phyloP scores from a whole-genome alignment of 2,888 invertebrate species.

The Aquatica leii region DNA sequence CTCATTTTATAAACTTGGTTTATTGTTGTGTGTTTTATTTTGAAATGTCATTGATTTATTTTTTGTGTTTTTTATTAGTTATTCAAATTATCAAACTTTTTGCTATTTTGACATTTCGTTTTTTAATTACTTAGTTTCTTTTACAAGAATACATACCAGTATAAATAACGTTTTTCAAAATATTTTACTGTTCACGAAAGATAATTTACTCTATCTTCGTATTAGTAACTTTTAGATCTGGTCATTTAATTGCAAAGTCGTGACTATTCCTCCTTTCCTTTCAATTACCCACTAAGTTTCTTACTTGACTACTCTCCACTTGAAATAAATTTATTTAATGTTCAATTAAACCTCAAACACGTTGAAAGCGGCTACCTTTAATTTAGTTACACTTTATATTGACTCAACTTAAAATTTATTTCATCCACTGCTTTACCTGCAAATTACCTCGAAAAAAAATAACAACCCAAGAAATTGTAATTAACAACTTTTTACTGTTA shows the following conservation, averaged over 20 bases:
- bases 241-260: conserved; percentile 30
- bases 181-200: conserved; percentile 18
- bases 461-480: too few relatives aligned
- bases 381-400: conserved; percentile 17
- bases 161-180: too few relatives aligned
- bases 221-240: conserved; percentile 29
- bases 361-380: conserved; percentile 17
- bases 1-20: not conserved
- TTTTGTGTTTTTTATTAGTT: too few relatives aligned
- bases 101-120: too few relatives aligned
- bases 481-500: too few relatives aligned
- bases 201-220: conserved; percentile 29
- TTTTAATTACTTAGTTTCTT: conserved; percentile 4
- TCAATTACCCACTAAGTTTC: conserved; percentile 23
- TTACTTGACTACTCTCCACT: conserved; percentile 8
- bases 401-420: too few relatives aligned
- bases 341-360: conserved; percentile 29
- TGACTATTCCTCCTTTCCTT: conserved; percentile 29
- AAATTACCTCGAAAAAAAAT: too few relatives aligned
- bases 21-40: too few relatives aligned
- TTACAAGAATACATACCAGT: not conserved
- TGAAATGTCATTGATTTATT: too few relatives aligned
- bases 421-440: too few relatives aligned
- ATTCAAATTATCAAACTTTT: too few relatives aligned
- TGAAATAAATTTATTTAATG: conserved; percentile 32